phyloP scores from a whole-genome alignment of 2,113 vertebrate genomes.

The Gobio gobio region DNA sequence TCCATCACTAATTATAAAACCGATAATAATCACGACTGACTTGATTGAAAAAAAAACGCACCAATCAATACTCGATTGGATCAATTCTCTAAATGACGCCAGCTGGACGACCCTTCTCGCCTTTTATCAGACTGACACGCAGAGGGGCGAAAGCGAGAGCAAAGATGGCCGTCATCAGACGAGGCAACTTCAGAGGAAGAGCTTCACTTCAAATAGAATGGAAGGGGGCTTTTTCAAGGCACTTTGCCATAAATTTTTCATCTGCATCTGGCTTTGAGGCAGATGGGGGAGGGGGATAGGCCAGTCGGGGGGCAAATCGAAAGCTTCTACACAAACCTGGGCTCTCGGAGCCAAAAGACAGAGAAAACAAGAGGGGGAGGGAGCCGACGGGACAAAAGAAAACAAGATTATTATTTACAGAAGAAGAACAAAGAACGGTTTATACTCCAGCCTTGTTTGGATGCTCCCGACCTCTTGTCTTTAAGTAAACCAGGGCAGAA shows the following conservation, averaged over 20 bases:
- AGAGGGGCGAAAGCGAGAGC: conserved; percentile 60
- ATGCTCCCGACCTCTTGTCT: conserved; percentile 23
- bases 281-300: conserved; percentile 68
- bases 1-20: conserved; percentile 47
- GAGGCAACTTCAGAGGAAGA: conserved; percentile 72
- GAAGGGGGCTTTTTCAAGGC: conserved; percentile 70
- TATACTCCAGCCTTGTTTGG: conserved; percentile 51
- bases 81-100: conserved; percentile 58
- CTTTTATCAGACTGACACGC: conserved; percentile 39
- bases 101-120: conserved; percentile 47
- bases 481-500: conserved; percentile 28
- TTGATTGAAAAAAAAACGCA: conserved; percentile 40
- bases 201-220: conserved; percentile 76
- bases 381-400: conserved; percentile 66
- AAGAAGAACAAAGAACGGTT: conserved; percentile 63
- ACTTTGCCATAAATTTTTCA: conserved; percentile 82
- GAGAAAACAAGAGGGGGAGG: conserved; percentile 56
- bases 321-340: conserved; percentile 68
- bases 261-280: conserved; percentile 76
- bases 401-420: conserved; percentile 68
- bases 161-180: conserved; percentile 70
- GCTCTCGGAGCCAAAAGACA: conserved; percentile 66
- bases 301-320: conserved; percentile 59
- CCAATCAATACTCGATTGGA: conserved; percentile 61
- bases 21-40: conserved; percentile 31